Conservation (phyloP, 2,113 vertebrate genomes). For the Sinocyclocheilus anshuiensis region DNA sequence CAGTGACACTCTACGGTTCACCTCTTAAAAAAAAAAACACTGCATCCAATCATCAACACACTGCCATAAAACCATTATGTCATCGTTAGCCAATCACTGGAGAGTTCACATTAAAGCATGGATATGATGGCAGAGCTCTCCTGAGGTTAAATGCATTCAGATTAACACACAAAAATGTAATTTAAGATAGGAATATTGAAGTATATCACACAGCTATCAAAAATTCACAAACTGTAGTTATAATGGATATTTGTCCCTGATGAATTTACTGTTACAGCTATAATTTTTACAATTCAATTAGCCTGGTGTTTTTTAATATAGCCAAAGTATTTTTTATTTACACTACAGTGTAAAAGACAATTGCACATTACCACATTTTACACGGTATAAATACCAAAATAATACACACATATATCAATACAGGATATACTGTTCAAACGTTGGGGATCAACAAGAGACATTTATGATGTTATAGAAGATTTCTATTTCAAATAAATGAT, state of each 20-base stretch:
- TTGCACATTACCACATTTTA: too few relatives aligned
- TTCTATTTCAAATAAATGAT: not conserved
- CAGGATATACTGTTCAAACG: too few relatives aligned
- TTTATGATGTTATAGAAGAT: not conserved
- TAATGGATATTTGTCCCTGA: not conserved
- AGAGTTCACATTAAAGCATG: conserved; percentile 55
- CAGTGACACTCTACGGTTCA: conserved; percentile 57
- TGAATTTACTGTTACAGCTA: not conserved
- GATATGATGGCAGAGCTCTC: not conserved
- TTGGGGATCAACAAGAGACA: not conserved
- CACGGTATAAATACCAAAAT: too few relatives aligned
- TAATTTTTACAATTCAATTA: not conserved
- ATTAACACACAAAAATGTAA: not conserved
- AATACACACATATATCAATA: too few relatives aligned
- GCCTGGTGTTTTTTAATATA: not conserved
- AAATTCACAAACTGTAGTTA: not conserved
- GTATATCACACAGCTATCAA: conserved; percentile 5
- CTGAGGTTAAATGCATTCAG: not conserved
- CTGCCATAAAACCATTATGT: conserved; percentile 71
- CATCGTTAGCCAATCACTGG: conserved; percentile 73
- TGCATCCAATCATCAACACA: conserved; percentile 61
- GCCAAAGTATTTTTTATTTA: not conserved
- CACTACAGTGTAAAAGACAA: not conserved
- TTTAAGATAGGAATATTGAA: not conserved
- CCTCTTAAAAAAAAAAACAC: conserved; percentile 65